Conservation (phyloP, 2,113 vertebrate genomes). For the Puma concolor region DNA sequence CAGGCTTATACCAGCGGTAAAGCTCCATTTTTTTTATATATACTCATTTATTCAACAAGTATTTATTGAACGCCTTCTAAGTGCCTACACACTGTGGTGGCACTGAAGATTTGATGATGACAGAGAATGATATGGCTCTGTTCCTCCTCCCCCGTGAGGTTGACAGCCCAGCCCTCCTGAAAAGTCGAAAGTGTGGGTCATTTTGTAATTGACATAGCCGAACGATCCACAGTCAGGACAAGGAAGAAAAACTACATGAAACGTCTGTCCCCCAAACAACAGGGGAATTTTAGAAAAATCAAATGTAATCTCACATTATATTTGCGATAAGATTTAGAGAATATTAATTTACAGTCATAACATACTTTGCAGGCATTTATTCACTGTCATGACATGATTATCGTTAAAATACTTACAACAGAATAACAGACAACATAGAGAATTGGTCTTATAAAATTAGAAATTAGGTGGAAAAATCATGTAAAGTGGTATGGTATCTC, state of each 20-base stretch:
- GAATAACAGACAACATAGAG: background rate
- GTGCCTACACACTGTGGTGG: background rate
- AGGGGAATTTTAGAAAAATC: constrained; percentile 27
- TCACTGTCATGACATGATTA: background rate
- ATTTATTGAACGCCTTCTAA: background rate
- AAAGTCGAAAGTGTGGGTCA: background rate
- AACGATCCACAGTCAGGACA: background rate
- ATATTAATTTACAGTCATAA: background rate
- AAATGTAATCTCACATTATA: background rate
- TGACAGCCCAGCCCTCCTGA: background rate
- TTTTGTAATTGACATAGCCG: background rate
- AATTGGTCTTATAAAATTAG: background rate
- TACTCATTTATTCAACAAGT: background rate
- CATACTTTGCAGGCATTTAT: background rate
- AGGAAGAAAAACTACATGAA: background rate
- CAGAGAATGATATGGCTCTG: background rate
- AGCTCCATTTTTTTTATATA: background rate
- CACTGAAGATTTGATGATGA: background rate
- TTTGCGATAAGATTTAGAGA: background rate
- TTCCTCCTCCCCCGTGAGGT: accelerated
- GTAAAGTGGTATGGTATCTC: background rate
- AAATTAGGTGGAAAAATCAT: background rate
- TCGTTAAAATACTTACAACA: background rate
- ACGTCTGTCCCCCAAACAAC: background rate
- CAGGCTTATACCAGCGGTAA: background rate